These are phyloP conservation scores for Todus mexicanus DNA, from an alignment of 2,797 vertebrate species.

Conservation along the genomic window DNA sequence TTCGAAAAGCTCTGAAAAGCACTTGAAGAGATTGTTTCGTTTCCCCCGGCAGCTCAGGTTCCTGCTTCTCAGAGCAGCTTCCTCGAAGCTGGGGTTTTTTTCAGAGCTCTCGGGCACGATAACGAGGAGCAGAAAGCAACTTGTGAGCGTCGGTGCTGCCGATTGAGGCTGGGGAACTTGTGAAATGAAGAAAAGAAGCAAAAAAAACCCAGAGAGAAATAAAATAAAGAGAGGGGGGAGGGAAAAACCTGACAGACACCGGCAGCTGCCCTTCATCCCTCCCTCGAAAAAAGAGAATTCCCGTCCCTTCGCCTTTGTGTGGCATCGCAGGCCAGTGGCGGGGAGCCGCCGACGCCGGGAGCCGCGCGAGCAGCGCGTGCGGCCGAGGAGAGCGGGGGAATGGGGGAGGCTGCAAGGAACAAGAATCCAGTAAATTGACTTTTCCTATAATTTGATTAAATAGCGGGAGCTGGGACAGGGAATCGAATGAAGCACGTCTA, in stretches of 20 bases:
- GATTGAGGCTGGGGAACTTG: background rate
- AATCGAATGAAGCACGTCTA: conserved; percentile 87
- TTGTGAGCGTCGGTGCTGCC: background rate
- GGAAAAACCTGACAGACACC: background rate
- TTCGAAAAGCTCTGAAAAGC: background rate
- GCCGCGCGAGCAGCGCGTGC: background rate
- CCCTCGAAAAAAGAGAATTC: background rate
- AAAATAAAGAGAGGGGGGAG: background rate
- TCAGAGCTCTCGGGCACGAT: too few species aligned
- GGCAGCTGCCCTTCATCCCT: background rate
- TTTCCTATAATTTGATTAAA: conserved; percentile 93
- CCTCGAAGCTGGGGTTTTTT: background rate
- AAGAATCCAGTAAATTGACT: conserved; percentile 78
- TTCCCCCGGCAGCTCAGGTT: background rate
- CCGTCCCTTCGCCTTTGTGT: background rate
- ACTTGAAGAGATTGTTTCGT: background rate
- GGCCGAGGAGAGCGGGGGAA: background rate
- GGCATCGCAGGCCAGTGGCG: fast-evolving
- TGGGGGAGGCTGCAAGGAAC: background rate
- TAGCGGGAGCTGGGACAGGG: conserved; percentile 84
- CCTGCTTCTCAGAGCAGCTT: background rate
- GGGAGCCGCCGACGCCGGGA: background rate
- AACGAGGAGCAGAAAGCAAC: background rate
- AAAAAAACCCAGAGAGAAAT: background rate
- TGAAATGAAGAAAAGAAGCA: background rate